phyloP scores from a whole-genome alignment of 2,113 vertebrate species.

The Varanus salvator region DNA sequence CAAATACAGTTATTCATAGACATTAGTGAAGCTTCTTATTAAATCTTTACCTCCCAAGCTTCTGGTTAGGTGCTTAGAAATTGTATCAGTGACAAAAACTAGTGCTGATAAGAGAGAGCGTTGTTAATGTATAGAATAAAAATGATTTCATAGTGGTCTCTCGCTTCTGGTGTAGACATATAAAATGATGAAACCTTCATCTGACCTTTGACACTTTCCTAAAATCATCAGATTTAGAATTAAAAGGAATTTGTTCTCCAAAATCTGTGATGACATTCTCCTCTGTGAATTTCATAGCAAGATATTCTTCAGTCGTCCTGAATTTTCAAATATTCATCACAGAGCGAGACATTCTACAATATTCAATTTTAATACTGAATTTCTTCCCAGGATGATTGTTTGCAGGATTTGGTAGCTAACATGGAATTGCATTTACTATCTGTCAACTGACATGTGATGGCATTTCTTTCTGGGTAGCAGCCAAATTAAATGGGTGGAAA shows the following conservation, averaged over 20 bases:
- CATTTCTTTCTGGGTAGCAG: neutral
- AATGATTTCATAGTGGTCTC: neutral
- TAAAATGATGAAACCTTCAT: neutral
- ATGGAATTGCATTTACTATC: neutral
- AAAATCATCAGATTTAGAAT: neutral
- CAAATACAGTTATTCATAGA: constrained; percentile 1
- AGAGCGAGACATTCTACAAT: neutral
- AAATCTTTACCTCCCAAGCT: neutral
- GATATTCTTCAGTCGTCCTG: too few species aligned
- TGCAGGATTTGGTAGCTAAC: neutral
- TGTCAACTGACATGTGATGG: neutral
- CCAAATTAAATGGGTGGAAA: neutral
- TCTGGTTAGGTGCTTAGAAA: constrained; percentile 8
- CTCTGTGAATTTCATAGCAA: neutral
- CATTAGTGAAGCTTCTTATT: neutral
- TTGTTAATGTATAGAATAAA: rapidly evolving
- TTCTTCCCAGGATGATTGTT: neutral
- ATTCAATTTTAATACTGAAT: neutral
- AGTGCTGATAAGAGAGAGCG: neutral
- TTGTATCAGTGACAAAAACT: neutral
- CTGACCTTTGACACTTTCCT: neutral
- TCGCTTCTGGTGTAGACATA: neutral
- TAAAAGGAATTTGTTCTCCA: neutral
- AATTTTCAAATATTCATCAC: neutral
- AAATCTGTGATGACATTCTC: too few species aligned